phyloP scores from a whole-genome alignment of 2,797 vertebrate genomes.

The Luscinia luscinia region DNA sequence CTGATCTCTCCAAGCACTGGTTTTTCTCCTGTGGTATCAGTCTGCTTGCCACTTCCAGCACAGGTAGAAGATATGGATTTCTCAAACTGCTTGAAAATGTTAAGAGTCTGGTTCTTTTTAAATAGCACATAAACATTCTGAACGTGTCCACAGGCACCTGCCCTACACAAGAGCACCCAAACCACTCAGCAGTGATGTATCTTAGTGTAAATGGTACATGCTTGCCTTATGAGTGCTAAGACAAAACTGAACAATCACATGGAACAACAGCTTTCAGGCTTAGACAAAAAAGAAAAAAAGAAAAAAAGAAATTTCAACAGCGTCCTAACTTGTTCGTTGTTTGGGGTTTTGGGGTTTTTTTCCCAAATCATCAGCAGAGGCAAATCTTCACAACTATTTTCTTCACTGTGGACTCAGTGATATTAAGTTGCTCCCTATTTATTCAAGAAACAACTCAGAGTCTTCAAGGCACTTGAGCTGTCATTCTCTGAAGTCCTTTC shows the following conservation, averaged over 20 bases:
- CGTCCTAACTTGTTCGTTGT: neutral
- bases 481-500: neutral
- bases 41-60: neutral
- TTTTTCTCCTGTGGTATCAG: neutral
- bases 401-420: neutral
- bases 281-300: neutral
- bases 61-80: neutral
- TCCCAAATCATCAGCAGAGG: neutral
- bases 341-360: neutral
- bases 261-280: neutral
- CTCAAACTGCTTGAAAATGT: neutral
- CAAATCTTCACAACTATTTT: neutral
- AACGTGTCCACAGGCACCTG: neutral
- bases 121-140: neutral
- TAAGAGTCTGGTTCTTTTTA: neutral
- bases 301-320: neutral
- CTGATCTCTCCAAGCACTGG: neutral
- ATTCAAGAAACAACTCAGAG: neutral
- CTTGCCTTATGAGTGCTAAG: neutral
- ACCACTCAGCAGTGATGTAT: accelerated
- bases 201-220: neutral
- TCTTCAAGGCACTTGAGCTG: neutral
- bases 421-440: neutral
- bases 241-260: neutral
- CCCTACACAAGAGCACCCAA: neutral